A percentile compares a stretch with the other conserved stretches of the same genome.
These are phyloP conservation scores for Stylophora pistillata DNA, from an alignment of 64 coral and sea anemone genomes.

Conservation along the genomic window DNA sequence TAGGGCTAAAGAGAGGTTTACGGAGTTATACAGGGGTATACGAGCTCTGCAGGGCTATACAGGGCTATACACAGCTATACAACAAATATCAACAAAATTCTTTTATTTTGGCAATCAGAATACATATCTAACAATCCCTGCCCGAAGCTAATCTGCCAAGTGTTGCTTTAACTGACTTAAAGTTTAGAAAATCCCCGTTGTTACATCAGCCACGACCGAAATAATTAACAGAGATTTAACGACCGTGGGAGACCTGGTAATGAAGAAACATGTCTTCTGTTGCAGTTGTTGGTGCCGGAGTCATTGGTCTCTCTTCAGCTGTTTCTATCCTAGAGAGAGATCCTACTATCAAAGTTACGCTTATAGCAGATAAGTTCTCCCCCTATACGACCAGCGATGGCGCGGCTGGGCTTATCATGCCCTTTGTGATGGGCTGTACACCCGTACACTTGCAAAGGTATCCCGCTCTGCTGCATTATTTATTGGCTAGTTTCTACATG, in stretches of 20 bases:
- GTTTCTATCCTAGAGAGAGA: conserved; percentile 56
- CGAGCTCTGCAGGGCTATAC: no score
- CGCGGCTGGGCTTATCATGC: conserved; percentile 50
- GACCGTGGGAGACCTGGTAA: background rate
- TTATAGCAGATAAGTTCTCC: conserved; percentile 51
- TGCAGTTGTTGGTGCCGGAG: conserved; percentile 42
- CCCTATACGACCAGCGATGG: conserved; percentile 69
- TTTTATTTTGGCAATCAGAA: no score
- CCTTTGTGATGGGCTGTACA: conserved; percentile 37
- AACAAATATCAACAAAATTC: no score
- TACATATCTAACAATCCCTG: no score
- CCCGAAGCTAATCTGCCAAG: no score
- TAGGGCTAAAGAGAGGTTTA: no score
- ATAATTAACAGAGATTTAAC: no score
- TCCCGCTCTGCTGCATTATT: background rate
- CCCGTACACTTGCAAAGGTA: conserved; percentile 44
- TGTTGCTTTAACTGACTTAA: no score
- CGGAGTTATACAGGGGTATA: no score
- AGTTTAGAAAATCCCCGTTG: no score
- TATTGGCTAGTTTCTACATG: background rate
- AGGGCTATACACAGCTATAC: no score
- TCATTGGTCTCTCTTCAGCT: conserved; percentile 53
- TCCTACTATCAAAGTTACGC: conserved; percentile 41
- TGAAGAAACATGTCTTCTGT: conserved; percentile 39
- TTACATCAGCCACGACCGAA: no score